phyloP scores from a whole-genome alignment of 2,797 vertebrate species.

The Myiothlypis coronata region DNA sequence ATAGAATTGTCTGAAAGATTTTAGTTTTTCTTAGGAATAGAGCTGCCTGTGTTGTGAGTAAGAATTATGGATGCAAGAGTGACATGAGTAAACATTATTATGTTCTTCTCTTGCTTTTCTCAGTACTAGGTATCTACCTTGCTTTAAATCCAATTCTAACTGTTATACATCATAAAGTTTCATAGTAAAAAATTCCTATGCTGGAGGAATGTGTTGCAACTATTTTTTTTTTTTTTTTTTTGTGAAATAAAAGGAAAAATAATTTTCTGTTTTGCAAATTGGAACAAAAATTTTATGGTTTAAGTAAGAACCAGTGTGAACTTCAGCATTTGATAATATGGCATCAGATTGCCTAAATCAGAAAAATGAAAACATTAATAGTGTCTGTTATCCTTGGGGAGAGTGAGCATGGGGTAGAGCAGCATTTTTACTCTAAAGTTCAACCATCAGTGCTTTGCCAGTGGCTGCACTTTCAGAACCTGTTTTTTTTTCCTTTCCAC shows the following conservation, averaged over 20 bases:
- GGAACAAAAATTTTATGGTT: neutral
- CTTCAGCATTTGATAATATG: neutral
- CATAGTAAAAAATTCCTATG: fast-evolving
- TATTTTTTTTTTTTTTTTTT: neutral
- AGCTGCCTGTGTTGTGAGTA: neutral
- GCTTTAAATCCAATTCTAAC: neutral
- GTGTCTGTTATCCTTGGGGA: neutral
- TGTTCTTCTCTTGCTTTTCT: neutral
- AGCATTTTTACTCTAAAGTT: neutral
- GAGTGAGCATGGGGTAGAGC: neutral
- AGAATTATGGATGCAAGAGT: neutral
- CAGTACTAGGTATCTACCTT: neutral
- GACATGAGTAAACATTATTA: neutral
- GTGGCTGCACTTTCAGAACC: neutral
- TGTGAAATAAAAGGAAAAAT: neutral
- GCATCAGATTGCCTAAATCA: neutral
- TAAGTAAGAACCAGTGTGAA: neutral
- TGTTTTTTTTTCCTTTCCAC: neutral
- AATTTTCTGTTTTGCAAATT: neutral
- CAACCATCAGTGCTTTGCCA: neutral
- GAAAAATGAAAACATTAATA: neutral
- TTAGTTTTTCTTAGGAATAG: neutral
- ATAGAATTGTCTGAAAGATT: neutral
- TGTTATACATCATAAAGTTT: neutral
- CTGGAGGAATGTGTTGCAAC: neutral